These are phyloP conservation scores for Silvanus unidentatus DNA, from an alignment of 2,888 invertebrate genomes.

Conservation along the genomic window DNA sequence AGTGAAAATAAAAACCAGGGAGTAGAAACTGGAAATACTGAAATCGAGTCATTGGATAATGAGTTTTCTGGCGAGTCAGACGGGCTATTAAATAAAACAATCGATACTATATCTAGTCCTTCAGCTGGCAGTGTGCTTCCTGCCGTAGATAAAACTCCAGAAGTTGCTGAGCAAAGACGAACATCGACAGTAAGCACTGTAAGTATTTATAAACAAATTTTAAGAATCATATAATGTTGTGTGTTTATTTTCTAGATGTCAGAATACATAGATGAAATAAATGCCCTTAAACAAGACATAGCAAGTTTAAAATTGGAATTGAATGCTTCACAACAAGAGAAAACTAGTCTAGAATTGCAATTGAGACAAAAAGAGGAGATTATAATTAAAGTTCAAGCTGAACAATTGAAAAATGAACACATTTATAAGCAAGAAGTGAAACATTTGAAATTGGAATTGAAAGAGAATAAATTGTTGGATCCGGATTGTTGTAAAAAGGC, in stretches of 20 bases:
- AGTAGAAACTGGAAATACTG: no score
- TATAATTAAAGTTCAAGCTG: slow-evolving; percentile 39
- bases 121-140: no score
- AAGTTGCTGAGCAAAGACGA: no score
- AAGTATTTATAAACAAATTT: no score
- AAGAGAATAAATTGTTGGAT: slow-evolving; percentile 45
- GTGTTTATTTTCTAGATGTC: slow-evolving; percentile 27
- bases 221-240: not conserved
- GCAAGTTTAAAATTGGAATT: slow-evolving; percentile 36
- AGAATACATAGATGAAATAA: slow-evolving; percentile 30
- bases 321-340: slow-evolving; percentile 38
- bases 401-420: slow-evolving; percentile 34
- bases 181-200: no score
- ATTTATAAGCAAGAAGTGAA: slow-evolving; percentile 33
- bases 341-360: slow-evolving; percentile 37
- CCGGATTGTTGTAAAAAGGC: slow-evolving; percentile 40
- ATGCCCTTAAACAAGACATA: slow-evolving; percentile 30
- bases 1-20: no score
- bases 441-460: slow-evolving; percentile 40
- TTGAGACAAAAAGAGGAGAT: slow-evolving; percentile 40
- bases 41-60: no score
- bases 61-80: no score
- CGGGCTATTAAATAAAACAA: no score
- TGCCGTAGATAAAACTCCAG: no score
- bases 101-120: no score